Evolutionary conservation across 2,888 invertebrate species (phyloP), one percentile per base, ranked within the genome.

Genomic region (Scaptomyza tumidula): DNA sequence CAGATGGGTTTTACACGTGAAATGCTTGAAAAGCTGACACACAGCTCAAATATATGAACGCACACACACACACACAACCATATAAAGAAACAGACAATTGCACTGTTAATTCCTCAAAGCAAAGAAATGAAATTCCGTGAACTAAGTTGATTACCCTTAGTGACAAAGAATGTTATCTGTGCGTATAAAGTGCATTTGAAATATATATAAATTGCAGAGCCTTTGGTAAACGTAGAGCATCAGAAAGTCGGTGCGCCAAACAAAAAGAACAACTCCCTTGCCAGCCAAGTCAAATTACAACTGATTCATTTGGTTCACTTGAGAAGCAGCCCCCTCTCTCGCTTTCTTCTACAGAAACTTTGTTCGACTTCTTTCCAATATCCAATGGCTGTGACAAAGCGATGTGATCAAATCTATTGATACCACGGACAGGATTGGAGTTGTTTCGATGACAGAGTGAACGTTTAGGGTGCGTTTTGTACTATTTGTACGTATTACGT

Each of bases 1-100:
- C 55, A 49, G 79, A 63, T 62, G 75, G 71, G 65, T 70, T 75
- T 77, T 46, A 63, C 78, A 80, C 75, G 78, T 74, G 69, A 81
- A 69, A 65, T 78, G 60, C 61, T 75, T 60, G 19, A 19, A 19
- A 19, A 46, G 55, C 59, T 57, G 63, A 48, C 67, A 68, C 46
- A 48, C 49, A 56, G 50, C 44, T 49, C 54, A 53, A 39, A 48
- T 1, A 48, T n/a, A 39, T 13, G 19, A 24, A 50, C 24, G 13
- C 37, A 45, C 35, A 55, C 31, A 41, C 33, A 53, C 37, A 45
- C 35, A 55, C 31, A 41, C 33, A 53, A 19, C 46, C 27, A 50
- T 13, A 35, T 16, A 54, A 39, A 19, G 16, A 31, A 11, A 43
- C 10, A 39, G 29, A 31, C 49, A 53, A 64, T 50, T 64, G 61